These are phyloP conservation scores for Lydus trimaculatus DNA, from an alignment of 2,888 invertebrate genomes.

Conservation along the genomic window DNA sequence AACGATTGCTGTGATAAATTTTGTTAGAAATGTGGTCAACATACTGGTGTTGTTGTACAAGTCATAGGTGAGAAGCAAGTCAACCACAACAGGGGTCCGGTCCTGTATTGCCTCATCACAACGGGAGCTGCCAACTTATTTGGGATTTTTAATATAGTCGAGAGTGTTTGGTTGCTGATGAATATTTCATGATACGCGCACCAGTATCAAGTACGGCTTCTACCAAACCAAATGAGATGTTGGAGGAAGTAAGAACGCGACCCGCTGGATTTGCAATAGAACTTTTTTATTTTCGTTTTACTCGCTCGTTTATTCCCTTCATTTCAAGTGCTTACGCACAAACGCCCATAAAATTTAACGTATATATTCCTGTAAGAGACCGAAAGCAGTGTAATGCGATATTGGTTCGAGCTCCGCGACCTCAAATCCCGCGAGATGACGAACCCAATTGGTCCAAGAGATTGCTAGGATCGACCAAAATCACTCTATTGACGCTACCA, in stretches of 20 bases:
- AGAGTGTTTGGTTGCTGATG: slow-evolving; percentile 60
- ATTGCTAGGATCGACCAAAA: slow-evolving; percentile 54
- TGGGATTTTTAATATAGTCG: slow-evolving; percentile 62
- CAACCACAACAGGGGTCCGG: slow-evolving; percentile 45
- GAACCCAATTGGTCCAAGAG: slow-evolving; percentile 56
- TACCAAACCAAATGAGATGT: slow-evolving; percentile 56
- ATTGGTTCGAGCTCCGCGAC: slow-evolving; percentile 48
- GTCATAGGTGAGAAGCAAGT: slow-evolving; percentile 47
- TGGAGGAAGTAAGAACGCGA: slow-evolving; percentile 52
- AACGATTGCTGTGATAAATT: slow-evolving; percentile 19
- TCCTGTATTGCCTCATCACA: slow-evolving; percentile 48
- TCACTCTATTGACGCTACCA: slow-evolving; percentile 51
- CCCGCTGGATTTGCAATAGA: slow-evolving; percentile 56
- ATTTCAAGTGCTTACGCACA: slow-evolving; percentile 57
- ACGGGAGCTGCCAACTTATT: slow-evolving; percentile 55
- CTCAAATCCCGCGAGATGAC: slow-evolving; percentile 55
- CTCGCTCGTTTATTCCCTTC: slow-evolving; percentile 55
- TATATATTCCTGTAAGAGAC: slow-evolving; percentile 57
- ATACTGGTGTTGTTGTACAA: slow-evolving; percentile 10
- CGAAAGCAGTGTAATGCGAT: slow-evolving; percentile 57
- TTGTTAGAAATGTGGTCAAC: slow-evolving; percentile 1
- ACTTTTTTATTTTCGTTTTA: slow-evolving; percentile 57
- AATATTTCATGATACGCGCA: slow-evolving; percentile 62
- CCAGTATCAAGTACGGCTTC: slow-evolving; percentile 56
- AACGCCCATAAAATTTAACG: slow-evolving; percentile 59